phyloP scores from a whole-genome alignment of 2,113 vertebrate genomes.

The Neolamprologus fasciatus region DNA sequence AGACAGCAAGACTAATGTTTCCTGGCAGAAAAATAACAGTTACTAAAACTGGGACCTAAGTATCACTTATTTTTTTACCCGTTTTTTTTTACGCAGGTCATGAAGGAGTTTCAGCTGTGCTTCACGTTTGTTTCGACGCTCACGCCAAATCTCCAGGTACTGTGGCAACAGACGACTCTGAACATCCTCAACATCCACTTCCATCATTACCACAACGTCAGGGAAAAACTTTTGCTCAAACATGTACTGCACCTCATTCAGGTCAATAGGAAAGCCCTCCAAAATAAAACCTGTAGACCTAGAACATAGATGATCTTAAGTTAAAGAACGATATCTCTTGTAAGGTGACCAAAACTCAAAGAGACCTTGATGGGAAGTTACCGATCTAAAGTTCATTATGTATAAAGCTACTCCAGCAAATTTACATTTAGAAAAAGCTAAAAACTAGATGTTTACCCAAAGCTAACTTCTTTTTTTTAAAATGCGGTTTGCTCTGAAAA shows the following conservation, averaged over 20 bases:
- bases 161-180: constrained; percentile 75
- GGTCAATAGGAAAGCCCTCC: constrained; percentile 83
- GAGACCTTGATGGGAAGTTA: background rate
- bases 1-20: background rate
- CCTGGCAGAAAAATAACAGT: background rate
- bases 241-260: constrained; percentile 78
- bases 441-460: background rate
- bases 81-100: constrained; percentile 71
- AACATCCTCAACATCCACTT: constrained; percentile 72
- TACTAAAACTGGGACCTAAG: background rate
- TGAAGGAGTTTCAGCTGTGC: constrained; percentile 66
- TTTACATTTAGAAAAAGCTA: background rate
- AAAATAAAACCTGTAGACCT: constrained; percentile 91
- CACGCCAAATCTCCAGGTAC: constrained; percentile 74
- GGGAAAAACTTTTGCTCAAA: constrained; percentile 77
- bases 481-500: background rate
- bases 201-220: constrained; percentile 73
- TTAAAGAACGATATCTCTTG: background rate
- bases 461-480: background rate
- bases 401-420: background rate
- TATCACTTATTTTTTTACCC: constrained; percentile 55
- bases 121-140: constrained; percentile 47
- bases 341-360: background rate
- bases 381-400: background rate
- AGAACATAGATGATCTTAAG: background rate